A percentile compares a stretch with the other conserved stretches of the same genome.
Evolutionary conservation across 2,888 invertebrate species (phyloP).

Genomic region (Strigamia crassipes): DNA sequence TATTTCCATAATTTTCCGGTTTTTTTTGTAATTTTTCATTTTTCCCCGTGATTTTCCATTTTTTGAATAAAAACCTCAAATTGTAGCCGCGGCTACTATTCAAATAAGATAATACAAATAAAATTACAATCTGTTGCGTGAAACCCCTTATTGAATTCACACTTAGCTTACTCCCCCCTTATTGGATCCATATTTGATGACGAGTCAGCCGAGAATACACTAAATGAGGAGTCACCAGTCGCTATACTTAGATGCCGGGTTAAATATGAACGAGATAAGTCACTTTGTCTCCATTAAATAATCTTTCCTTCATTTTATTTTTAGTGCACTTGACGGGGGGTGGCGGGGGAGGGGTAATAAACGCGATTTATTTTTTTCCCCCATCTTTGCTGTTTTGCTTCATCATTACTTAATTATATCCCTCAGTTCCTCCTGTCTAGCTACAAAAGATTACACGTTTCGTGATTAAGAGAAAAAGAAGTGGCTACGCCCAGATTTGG

Average conservation of each 20-base stretch:
- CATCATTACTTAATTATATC: conserved; percentile 26
- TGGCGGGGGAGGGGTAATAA: no score
- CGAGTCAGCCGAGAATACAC: not conserved
- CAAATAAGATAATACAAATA: no score
- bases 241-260: not conserved
- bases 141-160: no score
- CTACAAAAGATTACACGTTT: conserved; percentile 20
- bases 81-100: no score
- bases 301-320: not conserved
- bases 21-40: no score
- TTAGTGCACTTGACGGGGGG: not conserved
- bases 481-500: conserved; percentile 13
- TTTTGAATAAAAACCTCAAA: no score
- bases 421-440: conserved; percentile 14
- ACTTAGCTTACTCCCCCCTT: no score
- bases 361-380: not conserved
- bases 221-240: not conserved
- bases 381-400: not conserved
- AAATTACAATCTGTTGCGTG: no score
- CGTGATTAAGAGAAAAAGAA: conserved; percentile 18
- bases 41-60: no score
- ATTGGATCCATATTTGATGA: not conserved
- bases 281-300: conserved; percentile 12
- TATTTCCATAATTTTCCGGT: no score
- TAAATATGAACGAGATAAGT: conserved; percentile 17